phyloP scores from a whole-genome alignment of 2,797 vertebrate genomes.

The Acanthopagrus latus region DNA sequence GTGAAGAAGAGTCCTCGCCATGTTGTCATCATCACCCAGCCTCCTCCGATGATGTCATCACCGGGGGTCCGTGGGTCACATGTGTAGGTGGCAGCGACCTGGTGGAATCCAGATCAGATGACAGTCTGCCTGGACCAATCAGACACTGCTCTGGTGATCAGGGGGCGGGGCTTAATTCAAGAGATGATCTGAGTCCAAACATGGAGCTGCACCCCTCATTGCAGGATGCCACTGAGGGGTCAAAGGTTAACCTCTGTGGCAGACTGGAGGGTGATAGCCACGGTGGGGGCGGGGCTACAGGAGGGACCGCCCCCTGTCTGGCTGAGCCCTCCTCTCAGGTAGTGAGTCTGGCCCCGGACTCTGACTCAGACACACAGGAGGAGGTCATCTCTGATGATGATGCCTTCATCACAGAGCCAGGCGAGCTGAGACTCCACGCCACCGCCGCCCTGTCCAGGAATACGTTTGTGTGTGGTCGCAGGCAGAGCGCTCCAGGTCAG shows the following conservation, averaged over 20 bases:
- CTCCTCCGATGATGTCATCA: slow-evolving; percentile 7
- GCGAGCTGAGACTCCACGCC: not conserved
- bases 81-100: not conserved
- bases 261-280: not conserved
- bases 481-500: slow-evolving; percentile 3
- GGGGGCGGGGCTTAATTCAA: not conserved
- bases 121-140: not conserved
- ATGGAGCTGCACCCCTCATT: not conserved
- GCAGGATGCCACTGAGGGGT: not conserved
- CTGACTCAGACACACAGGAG: not conserved
- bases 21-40: not conserved
- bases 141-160: not conserved
- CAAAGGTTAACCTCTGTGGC: not conserved
- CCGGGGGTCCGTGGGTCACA: not conserved
- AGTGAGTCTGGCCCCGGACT: not conserved
- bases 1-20: not conserved
- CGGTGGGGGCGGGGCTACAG: slow-evolving; percentile 1
- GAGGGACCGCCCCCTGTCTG: not conserved
- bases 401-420: not conserved
- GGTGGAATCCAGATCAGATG: not conserved
- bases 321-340: not conserved
- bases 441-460: not conserved
- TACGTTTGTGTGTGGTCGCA: not conserved
- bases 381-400: slow-evolving; percentile 18
- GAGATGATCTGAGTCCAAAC: not conserved